Evolutionary conservation across 2,113 vertebrate genomes (phyloP).

Genomic region (Thryonomys swinderianus): DNA sequence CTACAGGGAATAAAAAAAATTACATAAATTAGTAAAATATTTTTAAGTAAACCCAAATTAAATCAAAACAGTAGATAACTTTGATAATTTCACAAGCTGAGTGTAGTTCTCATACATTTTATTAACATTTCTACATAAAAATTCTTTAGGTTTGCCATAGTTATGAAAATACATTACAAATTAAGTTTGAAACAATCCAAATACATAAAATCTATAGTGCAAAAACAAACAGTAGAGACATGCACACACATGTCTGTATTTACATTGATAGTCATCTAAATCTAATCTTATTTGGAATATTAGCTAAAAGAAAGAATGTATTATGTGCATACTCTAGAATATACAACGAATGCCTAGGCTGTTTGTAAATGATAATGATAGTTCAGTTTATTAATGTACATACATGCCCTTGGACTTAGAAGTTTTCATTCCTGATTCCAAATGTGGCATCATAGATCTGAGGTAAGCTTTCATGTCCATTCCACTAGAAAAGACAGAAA

Average conservation of each 20-base stretch:
- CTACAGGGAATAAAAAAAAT: conserved; percentile 71
- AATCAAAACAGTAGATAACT: neutral
- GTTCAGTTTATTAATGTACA: conserved; percentile 57
- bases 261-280: neutral
- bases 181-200: neutral
- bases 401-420: conserved; percentile 84
- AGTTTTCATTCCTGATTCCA: conserved; percentile 84
- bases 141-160: neutral
- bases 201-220: neutral
- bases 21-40: conserved; percentile 22
- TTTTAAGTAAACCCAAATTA: neutral
- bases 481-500: conserved; percentile 81
- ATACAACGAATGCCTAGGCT: neutral
- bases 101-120: neutral
- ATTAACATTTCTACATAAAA: neutral
- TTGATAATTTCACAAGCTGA: neutral
- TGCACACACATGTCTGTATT: neutral
- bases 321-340: neutral
- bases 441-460: conserved; percentile 85
- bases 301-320: neutral
- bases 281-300: neutral
- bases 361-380: neutral
- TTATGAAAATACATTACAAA: neutral
- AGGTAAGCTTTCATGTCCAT: conserved; percentile 86
- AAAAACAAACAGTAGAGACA: neutral